Base-by-base conservation (phyloP, 37 sponge, comb jelly and placozoan genomes). In the Dysidea cf. avara region DNA sequence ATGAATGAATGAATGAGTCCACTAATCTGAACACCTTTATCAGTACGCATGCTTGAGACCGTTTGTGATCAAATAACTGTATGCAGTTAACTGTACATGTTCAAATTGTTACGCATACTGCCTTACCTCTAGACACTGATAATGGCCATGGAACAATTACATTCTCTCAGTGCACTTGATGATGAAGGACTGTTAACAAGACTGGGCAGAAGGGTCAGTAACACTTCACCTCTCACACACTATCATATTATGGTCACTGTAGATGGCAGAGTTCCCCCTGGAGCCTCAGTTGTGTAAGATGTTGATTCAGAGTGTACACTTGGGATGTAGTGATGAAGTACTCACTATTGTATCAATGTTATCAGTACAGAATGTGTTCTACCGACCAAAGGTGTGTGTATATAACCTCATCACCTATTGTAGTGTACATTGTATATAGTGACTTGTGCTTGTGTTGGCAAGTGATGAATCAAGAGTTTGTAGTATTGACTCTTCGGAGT, bases 251-350 rank as follows among this genome's bases (percentile, higher is more conserved):
- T 33, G 30, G 3, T 16, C 0, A 17, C 24, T 35, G 17, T 53
- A 77, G 66, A 97, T 97, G 99, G 94, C 99, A 7, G 99, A 97
- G 61, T 97, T 97, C 53, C 99, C 99, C 3, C 83, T 97, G 39
- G 99, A 94, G 64, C 99, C 99, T 13, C 92, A 77, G 40, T 76
- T 97, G n/a, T 75, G 87, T 36, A 97, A 97, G 74, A 87, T 97
- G 83, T 61, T 97, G 31, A 94, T 97, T 29, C 94, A 97, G 59
- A 86, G 87, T 11, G 99, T 94, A 4, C 92, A 97, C 68, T 69
- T 94, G 53, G 95, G 95, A 40, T 97, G 99, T 61, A 86, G 87
- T 85, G 99, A 97, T 53, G 99, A 97, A 73, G 75, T 91, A 9
- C 75, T 97, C 28, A 97, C 99, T 17, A 84, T 97, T 40, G 94